Evolutionary conservation across 2,888 invertebrate species (phyloP).

Genomic region (Xanthorhoe spadicearia): DNA sequence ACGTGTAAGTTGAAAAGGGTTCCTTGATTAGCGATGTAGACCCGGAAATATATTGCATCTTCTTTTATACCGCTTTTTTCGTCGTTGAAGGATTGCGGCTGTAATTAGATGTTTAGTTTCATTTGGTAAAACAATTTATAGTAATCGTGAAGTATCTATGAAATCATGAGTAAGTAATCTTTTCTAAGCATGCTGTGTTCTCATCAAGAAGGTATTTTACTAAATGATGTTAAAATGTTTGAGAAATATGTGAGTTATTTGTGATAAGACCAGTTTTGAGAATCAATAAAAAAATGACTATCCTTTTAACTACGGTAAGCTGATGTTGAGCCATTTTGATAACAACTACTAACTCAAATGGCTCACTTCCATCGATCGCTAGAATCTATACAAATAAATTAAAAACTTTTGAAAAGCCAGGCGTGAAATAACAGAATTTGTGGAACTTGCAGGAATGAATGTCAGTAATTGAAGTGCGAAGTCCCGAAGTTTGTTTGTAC

Average conservation of each 20-base stretch:
- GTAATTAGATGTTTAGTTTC: slow-evolving; percentile 25
- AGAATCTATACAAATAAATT: slow-evolving; percentile 12
- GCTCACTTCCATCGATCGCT: too few species aligned
- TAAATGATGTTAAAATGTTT: too few species aligned
- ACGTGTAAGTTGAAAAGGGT: slow-evolving; percentile 42
- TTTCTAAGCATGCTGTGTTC: too few species aligned
- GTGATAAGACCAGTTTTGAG: too few species aligned
- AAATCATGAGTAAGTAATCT: too few species aligned
- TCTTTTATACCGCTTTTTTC: slow-evolving; percentile 17
- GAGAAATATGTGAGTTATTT: too few species aligned
- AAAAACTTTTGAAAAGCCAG: slow-evolving; percentile 1
- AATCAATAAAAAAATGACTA: too few species aligned
- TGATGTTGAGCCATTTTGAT: too few species aligned
- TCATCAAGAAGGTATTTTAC: too few species aligned
- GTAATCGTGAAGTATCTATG: too few species aligned
- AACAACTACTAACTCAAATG: too few species aligned
- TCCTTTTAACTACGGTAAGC: too few species aligned
- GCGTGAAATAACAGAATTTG: slow-evolving; percentile 9
- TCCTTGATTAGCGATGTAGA: slow-evolving; percentile 41
- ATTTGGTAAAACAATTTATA: background rate
- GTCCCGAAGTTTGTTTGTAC: slow-evolving; percentile 24
- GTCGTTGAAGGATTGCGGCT: slow-evolving; percentile 26
- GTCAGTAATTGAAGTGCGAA: slow-evolving; percentile 21
- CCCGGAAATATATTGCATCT: slow-evolving; percentile 29
- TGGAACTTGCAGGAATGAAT: slow-evolving; percentile 26